These are phyloP conservation scores for Saguinus imperator DNA, from an alignment of 2,113 vertebrate genomes.

Conservation along the genomic window DNA sequence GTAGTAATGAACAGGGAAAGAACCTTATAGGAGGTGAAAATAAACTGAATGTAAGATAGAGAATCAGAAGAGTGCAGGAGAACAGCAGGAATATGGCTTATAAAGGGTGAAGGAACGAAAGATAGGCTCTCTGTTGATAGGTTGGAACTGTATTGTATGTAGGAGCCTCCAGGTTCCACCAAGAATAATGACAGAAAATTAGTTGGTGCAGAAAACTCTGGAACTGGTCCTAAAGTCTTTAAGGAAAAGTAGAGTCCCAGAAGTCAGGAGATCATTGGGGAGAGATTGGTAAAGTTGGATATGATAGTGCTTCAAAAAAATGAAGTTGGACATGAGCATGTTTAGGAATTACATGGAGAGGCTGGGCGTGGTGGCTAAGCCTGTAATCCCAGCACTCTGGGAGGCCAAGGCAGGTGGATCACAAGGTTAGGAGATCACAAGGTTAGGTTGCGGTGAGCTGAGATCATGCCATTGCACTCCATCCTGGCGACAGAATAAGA, in stretches of 20 bases:
- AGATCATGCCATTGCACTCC: too few relatives aligned
- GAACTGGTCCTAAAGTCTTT: background rate
- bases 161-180: background rate
- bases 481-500: too few relatives aligned
- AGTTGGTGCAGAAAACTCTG: background rate
- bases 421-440: too few relatives aligned
- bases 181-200: background rate
- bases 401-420: too few relatives aligned
- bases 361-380: too few relatives aligned
- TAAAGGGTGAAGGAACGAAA: background rate
- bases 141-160: background rate
- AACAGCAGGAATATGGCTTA: background rate
- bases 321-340: background rate
- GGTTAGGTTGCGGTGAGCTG: too few relatives aligned
- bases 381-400: too few relatives aligned
- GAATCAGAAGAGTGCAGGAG: background rate
- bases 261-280: background rate
- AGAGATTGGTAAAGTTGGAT: background rate
- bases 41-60: conserved; percentile 17
- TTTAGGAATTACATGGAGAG: background rate
- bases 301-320: background rate
- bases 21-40: background rate
- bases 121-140: background rate
- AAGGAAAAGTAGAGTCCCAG: background rate
- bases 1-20: background rate